phyloP scores from a whole-genome alignment of 2,797 vertebrate species.

The Mycteria americana region DNA sequence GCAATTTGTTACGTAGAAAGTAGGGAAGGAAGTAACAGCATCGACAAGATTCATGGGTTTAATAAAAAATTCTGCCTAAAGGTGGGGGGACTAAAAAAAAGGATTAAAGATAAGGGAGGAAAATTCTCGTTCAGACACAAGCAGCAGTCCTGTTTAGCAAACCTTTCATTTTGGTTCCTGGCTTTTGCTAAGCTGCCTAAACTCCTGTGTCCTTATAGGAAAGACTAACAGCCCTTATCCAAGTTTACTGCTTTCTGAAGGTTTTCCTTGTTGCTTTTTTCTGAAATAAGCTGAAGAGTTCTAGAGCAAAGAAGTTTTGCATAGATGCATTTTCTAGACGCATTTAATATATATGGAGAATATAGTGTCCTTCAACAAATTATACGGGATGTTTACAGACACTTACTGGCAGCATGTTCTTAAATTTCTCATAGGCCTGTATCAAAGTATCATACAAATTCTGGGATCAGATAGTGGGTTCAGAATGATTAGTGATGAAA shows the following conservation, averaged over 20 bases:
- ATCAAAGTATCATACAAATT: not conserved
- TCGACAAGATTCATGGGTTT: not conserved
- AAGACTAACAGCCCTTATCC: not conserved
- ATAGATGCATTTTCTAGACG: not conserved
- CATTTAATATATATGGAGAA: not conserved
- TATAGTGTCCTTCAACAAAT: not conserved
- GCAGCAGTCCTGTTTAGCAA: not conserved
- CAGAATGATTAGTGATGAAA: not conserved
- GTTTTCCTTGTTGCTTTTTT: not conserved
- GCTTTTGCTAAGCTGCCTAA: not conserved
- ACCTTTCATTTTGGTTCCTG: not conserved
- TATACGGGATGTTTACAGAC: fast-evolving
- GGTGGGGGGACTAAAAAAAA: not conserved
- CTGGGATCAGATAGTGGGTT: not conserved
- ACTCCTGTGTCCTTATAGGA: not conserved
- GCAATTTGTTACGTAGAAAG: not conserved
- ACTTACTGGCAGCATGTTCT: not conserved
- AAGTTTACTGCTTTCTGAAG: not conserved
- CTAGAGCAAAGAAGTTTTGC: not conserved
- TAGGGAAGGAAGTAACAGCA: not conserved
- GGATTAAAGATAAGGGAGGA: not conserved
- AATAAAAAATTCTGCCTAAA: not conserved
- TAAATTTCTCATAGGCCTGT: not conserved
- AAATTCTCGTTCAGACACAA: not conserved
- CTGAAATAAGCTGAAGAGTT: not conserved